phyloP scores from a whole-genome alignment of 2,888 invertebrate species.

The Acholoe squamosa region DNA sequence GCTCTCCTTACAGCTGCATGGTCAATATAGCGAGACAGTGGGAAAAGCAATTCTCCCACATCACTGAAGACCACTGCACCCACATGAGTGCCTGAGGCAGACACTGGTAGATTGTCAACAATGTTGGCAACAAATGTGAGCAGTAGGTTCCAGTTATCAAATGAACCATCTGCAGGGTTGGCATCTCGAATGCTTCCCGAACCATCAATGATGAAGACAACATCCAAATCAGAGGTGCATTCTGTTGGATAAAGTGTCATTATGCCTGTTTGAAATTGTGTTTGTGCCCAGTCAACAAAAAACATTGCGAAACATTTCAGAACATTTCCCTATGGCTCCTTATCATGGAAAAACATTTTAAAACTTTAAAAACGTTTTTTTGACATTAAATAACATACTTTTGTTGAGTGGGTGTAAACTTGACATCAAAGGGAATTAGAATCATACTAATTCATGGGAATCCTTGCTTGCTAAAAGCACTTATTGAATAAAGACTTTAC shows the following conservation, averaged over 20 bases:
- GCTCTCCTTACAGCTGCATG: not conserved
- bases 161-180: constrained; percentile 34
- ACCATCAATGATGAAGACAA: constrained; percentile 50
- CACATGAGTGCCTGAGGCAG: not conserved
- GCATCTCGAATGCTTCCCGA: constrained; percentile 46
- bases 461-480: no score
- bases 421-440: no score
- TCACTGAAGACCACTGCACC: constrained; percentile 32
- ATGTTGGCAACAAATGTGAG: constrained; percentile 30
- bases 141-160: constrained; percentile 52
- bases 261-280: no score
- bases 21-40: not conserved
- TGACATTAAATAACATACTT: no score
- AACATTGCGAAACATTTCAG: no score
- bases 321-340: no score
- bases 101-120: constrained; percentile 31
- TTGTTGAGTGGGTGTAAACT: no score
- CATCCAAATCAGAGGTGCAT: constrained; percentile 40
- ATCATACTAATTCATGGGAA: no score
- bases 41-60: not conserved
- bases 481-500: no score
- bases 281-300: no score
- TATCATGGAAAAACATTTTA: no score
- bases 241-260: not conserved
- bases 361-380: no score